These are phyloP conservation scores for Nibea albiflora DNA, from an alignment of 2,113 vertebrate genomes.

Conservation along the genomic window DNA sequence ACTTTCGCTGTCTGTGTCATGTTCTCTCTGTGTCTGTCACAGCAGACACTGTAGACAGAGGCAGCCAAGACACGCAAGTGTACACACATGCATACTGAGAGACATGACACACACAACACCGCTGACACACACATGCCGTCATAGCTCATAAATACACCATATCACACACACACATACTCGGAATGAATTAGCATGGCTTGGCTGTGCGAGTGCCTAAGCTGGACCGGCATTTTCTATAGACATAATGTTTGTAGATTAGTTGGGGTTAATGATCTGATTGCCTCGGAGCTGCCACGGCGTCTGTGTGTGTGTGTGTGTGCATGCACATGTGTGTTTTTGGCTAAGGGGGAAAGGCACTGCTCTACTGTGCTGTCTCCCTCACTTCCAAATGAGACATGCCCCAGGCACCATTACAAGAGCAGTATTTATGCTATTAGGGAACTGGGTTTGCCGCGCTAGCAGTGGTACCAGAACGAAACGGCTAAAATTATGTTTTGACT, in stretches of 20 bases:
- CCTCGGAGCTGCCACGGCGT: conserved; percentile 45
- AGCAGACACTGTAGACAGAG: conserved; percentile 51
- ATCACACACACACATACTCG: conserved; percentile 14
- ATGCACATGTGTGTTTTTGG: conserved; percentile 49
- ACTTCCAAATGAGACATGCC: conserved; percentile 69
- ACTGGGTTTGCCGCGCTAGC: conserved; percentile 52
- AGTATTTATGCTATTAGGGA: conserved; percentile 73
- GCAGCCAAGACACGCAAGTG: conserved; percentile 41
- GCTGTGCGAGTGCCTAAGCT: conserved; percentile 40
- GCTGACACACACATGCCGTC: conserved; percentile 22
- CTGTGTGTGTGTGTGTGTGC: conserved; percentile 19
- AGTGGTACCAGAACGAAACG: conserved; percentile 53
- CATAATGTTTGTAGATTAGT: conserved; percentile 80
- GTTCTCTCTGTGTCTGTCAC: conserved; percentile 69
- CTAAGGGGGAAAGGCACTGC: conserved; percentile 48
- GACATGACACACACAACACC: conserved; percentile 48
- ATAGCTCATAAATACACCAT: conserved; percentile 36
- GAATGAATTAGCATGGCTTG: conserved; percentile 62
- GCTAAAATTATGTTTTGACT: conserved; percentile 71
- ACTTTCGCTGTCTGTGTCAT: conserved; percentile 52
- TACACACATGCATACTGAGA: conserved; percentile 50
- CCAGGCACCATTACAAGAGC: conserved; percentile 66
- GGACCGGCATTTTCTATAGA: conserved; percentile 68
- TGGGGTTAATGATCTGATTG: conserved; percentile 75
- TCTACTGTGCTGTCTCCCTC: conserved; percentile 52